Evolutionary conservation across 2,113 vertebrate species (phyloP).

Genomic region (Eptatretus burgeri): DNA sequence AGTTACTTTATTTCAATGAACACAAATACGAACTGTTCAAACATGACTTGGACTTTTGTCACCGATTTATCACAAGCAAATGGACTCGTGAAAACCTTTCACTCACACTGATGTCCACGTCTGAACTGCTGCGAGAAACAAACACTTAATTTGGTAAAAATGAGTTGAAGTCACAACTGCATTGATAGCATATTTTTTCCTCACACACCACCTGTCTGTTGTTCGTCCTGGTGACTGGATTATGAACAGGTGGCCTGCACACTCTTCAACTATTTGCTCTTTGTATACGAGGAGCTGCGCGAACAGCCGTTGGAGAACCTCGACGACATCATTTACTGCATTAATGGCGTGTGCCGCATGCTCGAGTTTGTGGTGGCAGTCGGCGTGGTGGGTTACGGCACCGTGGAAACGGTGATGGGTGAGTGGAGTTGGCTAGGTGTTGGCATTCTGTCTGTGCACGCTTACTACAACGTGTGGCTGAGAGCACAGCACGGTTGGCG

Average conservation of each 20-base stretch:
- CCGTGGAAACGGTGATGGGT: constrained; percentile 38
- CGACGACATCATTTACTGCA: constrained; percentile 41
- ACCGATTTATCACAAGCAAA: too few species aligned
- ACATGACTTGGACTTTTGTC: too few species aligned
- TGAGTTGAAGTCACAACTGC: too few species aligned
- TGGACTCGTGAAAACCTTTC: too few species aligned
- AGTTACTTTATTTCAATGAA: too few species aligned
- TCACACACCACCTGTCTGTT: too few species aligned
- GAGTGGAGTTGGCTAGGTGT: constrained; percentile 63
- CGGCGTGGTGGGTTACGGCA: constrained; percentile 40
- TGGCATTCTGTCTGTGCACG: constrained; percentile 40
- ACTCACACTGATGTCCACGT: too few species aligned
- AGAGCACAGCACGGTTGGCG: constrained; percentile 39
- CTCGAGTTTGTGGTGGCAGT: constrained; percentile 50
- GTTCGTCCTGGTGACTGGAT: too few species aligned
- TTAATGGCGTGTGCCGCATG: constrained; percentile 32
- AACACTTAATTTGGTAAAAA: too few species aligned
- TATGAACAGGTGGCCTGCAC: constrained; percentile 30
- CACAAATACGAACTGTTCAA: too few species aligned
- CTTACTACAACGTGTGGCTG: constrained; percentile 54
- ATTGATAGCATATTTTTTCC: too few species aligned
- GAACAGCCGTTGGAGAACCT: constrained; percentile 25
- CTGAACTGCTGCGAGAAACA: too few species aligned
- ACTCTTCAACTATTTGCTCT: constrained; percentile 36
- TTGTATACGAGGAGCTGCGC: constrained; percentile 34